A percentile compares a stretch with the other conserved stretches of the same genome.
These are phyloP conservation scores for Paramuricea clavata DNA, from an alignment of 92 coral and sea anemone genomes.

Conservation along the genomic window DNA sequence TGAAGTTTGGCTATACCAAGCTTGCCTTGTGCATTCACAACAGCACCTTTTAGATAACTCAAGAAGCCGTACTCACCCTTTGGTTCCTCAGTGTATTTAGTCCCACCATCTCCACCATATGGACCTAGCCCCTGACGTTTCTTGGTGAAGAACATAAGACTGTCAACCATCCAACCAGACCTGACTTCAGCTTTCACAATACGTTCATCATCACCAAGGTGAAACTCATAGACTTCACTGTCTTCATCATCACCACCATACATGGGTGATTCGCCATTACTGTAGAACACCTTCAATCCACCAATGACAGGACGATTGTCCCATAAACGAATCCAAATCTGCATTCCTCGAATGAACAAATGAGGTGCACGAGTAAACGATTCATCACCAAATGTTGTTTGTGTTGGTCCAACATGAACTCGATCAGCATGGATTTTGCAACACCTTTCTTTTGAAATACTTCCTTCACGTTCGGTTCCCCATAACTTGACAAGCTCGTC, in stretches of 20 bases:
- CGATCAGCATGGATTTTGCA: conserved; percentile 73
- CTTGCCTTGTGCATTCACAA: conserved; percentile 78
- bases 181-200: conserved; percentile 74
- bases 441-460: conserved; percentile 49
- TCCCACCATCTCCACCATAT: conserved; percentile 84
- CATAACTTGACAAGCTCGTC: conserved; percentile 34
- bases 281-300: conserved; percentile 78
- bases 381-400: conserved; percentile 36
- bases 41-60: conserved; percentile 71
- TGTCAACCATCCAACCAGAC: conserved; percentile 87
- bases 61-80: conserved; percentile 72
- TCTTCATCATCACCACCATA: conserved; percentile 73
- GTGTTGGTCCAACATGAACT: conserved; percentile 55
- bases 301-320: conserved; percentile 88
- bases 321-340: conserved; percentile 91
- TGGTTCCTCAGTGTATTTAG: conserved; percentile 56
- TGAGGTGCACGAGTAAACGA: conserved; percentile 24
- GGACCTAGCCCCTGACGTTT: conserved; percentile 74
- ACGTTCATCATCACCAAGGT: conserved; percentile 76
- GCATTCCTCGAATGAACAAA: conserved; percentile 78
- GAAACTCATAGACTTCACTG: conserved; percentile 72
- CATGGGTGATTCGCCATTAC: conserved; percentile 61
- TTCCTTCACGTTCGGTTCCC: conserved; percentile 76
- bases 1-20: conserved; percentile 80
- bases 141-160: conserved; percentile 77